phyloP scores from a whole-genome alignment of 2,113 vertebrate species.

The Leptosomus discolor region DNA sequence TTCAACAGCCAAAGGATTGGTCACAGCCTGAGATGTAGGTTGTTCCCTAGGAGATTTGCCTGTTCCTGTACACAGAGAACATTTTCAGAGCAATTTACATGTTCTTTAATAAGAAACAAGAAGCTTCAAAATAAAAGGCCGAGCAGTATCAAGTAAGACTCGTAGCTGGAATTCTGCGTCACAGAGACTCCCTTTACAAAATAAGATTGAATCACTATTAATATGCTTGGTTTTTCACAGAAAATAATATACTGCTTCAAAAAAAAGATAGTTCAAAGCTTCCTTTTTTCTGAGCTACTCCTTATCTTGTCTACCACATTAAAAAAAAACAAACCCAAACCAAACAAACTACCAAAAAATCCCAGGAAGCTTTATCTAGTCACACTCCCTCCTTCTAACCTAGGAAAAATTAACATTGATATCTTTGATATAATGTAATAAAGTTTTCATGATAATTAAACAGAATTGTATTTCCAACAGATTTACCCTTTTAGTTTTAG shows the following conservation, averaged over 20 bases:
- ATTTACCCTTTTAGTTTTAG: neutral
- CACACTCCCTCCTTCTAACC: neutral
- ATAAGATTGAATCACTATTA: neutral
- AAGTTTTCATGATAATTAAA: neutral
- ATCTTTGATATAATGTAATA: neutral
- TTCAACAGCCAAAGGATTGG: conserved; percentile 47
- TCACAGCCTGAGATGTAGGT: conserved; percentile 57
- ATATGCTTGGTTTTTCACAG: neutral
- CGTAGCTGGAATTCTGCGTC: neutral
- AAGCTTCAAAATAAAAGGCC: conserved; percentile 49
- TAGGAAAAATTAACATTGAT: neutral
- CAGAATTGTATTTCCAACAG: neutral
- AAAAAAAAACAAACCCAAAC: neutral
- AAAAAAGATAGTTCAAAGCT: neutral
- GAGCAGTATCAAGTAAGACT: neutral
- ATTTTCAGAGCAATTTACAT: conserved; percentile 47
- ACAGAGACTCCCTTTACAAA: neutral
- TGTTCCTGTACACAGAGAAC: neutral
- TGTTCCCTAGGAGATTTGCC: conserved; percentile 47
- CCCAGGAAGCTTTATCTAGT: neutral
- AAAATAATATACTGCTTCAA: neutral
- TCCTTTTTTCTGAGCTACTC: neutral
- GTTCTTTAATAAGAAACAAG: conserved; percentile 46
- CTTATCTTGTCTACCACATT: neutral
- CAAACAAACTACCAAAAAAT: neutral